Base-by-base conservation (phyloP, 2,888 invertebrate species). In the Hirudinaria manillensis region DNA sequence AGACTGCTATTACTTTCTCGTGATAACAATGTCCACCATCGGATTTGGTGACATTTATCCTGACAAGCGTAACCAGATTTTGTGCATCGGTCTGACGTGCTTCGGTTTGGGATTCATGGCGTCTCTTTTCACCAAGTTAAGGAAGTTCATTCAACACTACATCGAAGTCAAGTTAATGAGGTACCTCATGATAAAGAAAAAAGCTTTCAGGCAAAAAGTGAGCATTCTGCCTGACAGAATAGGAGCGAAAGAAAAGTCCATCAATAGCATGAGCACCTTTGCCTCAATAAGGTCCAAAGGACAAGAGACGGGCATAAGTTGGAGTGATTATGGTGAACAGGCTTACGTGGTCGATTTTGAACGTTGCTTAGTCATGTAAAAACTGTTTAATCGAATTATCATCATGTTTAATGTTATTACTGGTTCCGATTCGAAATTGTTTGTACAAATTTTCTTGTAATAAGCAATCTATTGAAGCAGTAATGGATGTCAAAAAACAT, bases 261-360 rank as follows among this genome's bases (percentile, higher is more conserved):
- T 45, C 16, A 3, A 45, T 45, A 45, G 45, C 10, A 45, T 45
- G 45, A 7, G 1, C 13, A 45, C 45, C 13, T 45, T 16, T 16
- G 45, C 10, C 45, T 45, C 45, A 45, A 45, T 1, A 10, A 45
- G 13, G 13, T 45, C 45, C 6, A 45, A 45, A 45, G 45, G 45
- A 45, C 45, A 45, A 16, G 45, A 45, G 16, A 45, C 45, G 13
- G 45, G 13, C 45, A 45, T 10, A 45, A 45, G 45, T 45, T 45
- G 45, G 45, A 45, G 45, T 21, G n/a, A 45, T 34, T 38, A 70
- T 21, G 70, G 51, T 45, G 70, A 70, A 38, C 45, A 70, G 45
- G 70, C 51, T 4, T 70, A 70, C 38, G 70, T 70, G 45, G 70
- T 70, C n/a, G 70, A 70, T 34, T 70, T 70, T n/a, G 70, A 70